These are phyloP conservation scores for Hapalemur alaotrensis DNA, from an alignment of 2,797 vertebrate genomes.

Conservation along the genomic window DNA sequence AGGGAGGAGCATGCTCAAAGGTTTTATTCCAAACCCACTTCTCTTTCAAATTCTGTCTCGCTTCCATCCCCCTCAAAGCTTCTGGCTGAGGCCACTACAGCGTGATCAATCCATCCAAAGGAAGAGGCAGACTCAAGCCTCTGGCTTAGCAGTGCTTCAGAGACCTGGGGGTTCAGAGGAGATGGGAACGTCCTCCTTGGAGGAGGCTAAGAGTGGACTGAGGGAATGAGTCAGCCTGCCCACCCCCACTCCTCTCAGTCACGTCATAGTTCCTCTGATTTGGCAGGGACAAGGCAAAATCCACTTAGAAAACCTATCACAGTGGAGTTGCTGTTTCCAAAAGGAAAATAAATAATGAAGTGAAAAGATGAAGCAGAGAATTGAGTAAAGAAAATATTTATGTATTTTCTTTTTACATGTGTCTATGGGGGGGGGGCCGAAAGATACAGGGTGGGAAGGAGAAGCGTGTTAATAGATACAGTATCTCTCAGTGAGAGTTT, in stretches of 20 bases:
- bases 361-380: neutral
- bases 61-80: neutral
- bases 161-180: neutral
- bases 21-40: neutral
- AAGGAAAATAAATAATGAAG: neutral
- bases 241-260: neutral
- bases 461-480: too few species aligned
- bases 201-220: neutral
- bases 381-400: neutral
- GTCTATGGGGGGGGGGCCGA: neutral
- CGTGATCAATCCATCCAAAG: neutral
- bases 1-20: neutral
- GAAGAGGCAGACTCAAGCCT: neutral
- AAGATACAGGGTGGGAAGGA: neutral
- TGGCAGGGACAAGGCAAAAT: neutral
- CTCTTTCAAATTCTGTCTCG: neutral
- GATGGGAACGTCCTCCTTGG: fast-evolving
- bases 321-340: neutral
- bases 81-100: neutral
- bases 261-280: neutral
- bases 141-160: neutral
- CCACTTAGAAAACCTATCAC: neutral
- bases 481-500: neutral
- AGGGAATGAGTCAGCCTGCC: neutral
- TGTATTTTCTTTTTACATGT: neutral